Conservation (phyloP, 2,888 invertebrate genomes). For the Mellilla xanthometata region DNA sequence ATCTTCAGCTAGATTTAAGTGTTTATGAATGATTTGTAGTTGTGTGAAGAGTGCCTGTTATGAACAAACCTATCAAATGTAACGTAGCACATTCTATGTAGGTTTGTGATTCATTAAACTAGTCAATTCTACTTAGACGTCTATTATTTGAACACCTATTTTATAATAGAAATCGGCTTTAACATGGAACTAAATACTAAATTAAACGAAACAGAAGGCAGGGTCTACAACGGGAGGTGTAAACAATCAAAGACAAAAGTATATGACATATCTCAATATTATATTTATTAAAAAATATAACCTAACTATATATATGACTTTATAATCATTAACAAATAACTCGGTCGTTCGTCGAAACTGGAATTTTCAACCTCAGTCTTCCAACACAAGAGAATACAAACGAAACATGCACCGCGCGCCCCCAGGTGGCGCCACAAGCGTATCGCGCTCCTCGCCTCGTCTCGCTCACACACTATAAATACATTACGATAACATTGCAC, state of each 20-base stretch:
- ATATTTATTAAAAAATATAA: conserved; percentile 83
- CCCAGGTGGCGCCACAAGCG: conserved; percentile 57
- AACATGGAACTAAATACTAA: too few relatives aligned
- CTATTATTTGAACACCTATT: conserved; percentile 4
- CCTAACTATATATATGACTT: conserved; percentile 83
- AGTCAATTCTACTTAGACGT: conserved; percentile 31
- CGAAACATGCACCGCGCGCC: conserved; percentile 58
- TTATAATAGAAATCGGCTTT: too few relatives aligned
- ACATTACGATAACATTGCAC: conserved; percentile 78
- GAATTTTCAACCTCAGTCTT: conserved; percentile 82
- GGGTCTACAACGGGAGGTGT: neutral
- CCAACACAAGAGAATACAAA: conserved; percentile 75
- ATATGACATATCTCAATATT: conserved; percentile 82
- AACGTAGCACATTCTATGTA: neutral
- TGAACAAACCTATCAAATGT: too few relatives aligned
- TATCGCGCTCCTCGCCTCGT: conserved; percentile 31
- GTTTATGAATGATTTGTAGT: too few relatives aligned
- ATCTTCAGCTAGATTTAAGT: too few relatives aligned
- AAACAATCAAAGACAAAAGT: conserved; percentile 51
- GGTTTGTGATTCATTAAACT: conserved; percentile 31
- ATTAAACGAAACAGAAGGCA: too few relatives aligned
- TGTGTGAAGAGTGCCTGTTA: too few relatives aligned
- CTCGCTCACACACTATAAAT: conserved; percentile 44
- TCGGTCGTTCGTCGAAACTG: conserved; percentile 78
- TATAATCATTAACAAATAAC: conserved; percentile 82